phyloP scores from a whole-genome alignment of 2,888 invertebrate species.

The Hemithea aestivaria region DNA sequence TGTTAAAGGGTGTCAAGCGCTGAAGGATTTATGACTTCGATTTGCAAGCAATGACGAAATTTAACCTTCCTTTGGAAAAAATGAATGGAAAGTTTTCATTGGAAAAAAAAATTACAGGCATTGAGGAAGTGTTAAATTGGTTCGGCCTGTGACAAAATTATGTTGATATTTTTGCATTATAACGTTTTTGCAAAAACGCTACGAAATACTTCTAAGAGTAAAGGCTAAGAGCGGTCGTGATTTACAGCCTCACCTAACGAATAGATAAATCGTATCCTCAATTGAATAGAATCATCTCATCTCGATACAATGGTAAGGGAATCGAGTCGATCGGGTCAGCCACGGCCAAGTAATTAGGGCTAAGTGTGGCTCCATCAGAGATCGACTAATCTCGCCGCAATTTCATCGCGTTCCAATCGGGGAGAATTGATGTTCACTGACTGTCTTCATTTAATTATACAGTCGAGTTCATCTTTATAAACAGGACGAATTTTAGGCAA shows the following conservation, averaged over 20 bases:
- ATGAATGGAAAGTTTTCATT: too few species aligned
- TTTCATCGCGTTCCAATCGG: constrained; percentile 27
- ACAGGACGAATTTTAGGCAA: constrained; percentile 7
- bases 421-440: constrained; percentile 15
- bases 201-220: too few species aligned
- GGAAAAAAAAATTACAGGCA: too few species aligned
- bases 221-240: too few species aligned
- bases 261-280: constrained; percentile 10
- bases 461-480: constrained; percentile 20
- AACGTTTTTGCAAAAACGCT: too few species aligned
- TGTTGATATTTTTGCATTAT: too few species aligned
- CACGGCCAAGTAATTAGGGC: constrained; percentile 35
- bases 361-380: constrained; percentile 32
- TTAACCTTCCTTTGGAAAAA: constrained; percentile 11
- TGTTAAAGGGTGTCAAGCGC: constrained; percentile 13
- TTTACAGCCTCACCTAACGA: too few species aligned
- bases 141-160: too few species aligned
- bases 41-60: constrained; percentile 12
- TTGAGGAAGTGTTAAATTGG: too few species aligned
- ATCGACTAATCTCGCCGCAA: constrained; percentile 34
- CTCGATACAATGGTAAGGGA: constrained; percentile 16
- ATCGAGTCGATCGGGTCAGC: constrained; percentile 26
- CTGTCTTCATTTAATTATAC: constrained; percentile 23
- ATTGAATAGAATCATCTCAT: constrained; percentile 21
- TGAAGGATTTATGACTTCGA: constrained; percentile 11